Base-by-base conservation (phyloP, 2,797 vertebrate genomes). In the Apogon hyalosoma region DNA sequence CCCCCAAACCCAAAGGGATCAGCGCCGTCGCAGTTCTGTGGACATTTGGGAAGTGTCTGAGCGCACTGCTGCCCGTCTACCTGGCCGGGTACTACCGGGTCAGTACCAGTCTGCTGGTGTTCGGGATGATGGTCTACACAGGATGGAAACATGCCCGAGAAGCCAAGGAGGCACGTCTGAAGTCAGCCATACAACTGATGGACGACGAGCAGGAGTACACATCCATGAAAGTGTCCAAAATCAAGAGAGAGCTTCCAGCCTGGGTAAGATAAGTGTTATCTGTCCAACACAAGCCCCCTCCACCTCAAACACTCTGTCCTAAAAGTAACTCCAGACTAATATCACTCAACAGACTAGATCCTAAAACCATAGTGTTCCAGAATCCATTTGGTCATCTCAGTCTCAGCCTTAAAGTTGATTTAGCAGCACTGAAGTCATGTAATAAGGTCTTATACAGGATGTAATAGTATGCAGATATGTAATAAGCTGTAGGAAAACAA, bases 101-200 rank as follows among this genome's bases (percentile, higher is more conserved):
- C 62, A 95, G 94, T 74, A 92, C 93, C 68, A 89, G 92, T 19
- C 64, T 95, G 67, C 58, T 95, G 67, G 88, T 93, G 62, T 94
- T 79, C 80, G 94, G 94, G 1, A 91, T 95, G 84, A 90, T 94
- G 89, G 87, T 95, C 10, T 95, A 95, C 77, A 93, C 93, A 7
- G 94, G 94, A 53, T 95, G 94, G 94, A 95, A 95, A 71, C 92
- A 94, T 18, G 87, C 90, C n/a, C 87, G 94, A 7, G 91, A 94
- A 15, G 93, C 90, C 40, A 95, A 95, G 66, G 92, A 93, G 79
- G 86, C 79, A 3, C 90, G 92, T 0, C 83, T 94, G 55, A 86
- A 33, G 49, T 92, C 92, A 8, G 94, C 94, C 47, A 83, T 94
- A 0, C 80, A 93, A 59, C 73, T 92, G 41, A 36, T 91, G 43